These are phyloP conservation scores for Pteropus alecto DNA, from an alignment of 2,113 vertebrate genomes.

Conservation along the genomic window DNA sequence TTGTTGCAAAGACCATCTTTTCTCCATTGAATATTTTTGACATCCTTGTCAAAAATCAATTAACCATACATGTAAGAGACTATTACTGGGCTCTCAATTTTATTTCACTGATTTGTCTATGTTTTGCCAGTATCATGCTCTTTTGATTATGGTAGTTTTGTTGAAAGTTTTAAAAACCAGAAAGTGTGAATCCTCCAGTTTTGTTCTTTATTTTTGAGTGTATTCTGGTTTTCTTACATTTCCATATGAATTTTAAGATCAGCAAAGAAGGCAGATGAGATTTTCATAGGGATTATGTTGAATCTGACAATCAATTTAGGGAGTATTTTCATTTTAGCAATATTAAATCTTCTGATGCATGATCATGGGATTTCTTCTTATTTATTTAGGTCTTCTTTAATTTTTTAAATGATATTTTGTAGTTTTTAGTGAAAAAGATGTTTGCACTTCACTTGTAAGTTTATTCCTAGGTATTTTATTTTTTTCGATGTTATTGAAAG, in stretches of 20 bases:
- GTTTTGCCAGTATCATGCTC: neutral
- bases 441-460: neutral
- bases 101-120: neutral
- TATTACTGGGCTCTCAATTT: neutral
- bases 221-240: neutral
- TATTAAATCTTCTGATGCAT: neutral
- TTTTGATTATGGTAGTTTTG: neutral
- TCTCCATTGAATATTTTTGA: neutral
- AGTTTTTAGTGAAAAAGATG: neutral
- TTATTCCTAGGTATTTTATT: neutral
- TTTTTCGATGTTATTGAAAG: neutral
- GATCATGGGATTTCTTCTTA: neutral
- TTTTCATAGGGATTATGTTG: neutral
- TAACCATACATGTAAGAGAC: neutral
- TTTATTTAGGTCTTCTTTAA: neutral
- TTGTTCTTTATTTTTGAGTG: neutral
- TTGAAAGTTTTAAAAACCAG: neutral
- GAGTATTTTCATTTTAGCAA: neutral
- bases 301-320: neutral
- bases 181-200: neutral
- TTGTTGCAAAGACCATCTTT: neutral
- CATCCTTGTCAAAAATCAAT: neutral
- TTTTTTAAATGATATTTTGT: neutral
- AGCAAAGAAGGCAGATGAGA: neutral
- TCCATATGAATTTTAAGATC: neutral